Evolutionary conservation across 92 coral and sea anemone species (phyloP).

Genomic region (Phenganax marumi): DNA sequence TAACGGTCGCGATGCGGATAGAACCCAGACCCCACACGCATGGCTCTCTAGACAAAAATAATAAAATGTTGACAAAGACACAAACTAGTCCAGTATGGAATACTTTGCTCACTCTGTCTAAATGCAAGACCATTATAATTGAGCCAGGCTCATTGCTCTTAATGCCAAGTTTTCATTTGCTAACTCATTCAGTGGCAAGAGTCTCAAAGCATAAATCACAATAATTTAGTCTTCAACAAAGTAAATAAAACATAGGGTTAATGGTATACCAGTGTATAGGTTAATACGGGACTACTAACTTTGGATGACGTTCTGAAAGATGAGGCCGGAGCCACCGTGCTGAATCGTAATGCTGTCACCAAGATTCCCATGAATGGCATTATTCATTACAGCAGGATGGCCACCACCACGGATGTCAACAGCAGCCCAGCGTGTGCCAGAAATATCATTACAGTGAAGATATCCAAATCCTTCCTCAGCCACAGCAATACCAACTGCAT

Average conservation of each 20-base stretch:
- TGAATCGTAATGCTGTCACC: slow-evolving; percentile 94
- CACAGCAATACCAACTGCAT: slow-evolving; percentile 97
- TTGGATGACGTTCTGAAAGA: slow-evolving; percentile 86
- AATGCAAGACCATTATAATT: no score
- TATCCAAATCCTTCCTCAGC: slow-evolving; percentile 96
- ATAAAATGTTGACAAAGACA: not conserved
- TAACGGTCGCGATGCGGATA: slow-evolving; percentile 85
- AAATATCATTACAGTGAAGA: slow-evolving; percentile 83
- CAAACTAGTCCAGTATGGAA: not conserved
- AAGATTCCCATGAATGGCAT: slow-evolving; percentile 84
- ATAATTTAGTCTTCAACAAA: not conserved
- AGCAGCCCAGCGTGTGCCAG: slow-evolving; percentile 99
- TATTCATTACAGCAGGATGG: slow-evolving; percentile 79
- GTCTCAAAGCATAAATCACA: no score
- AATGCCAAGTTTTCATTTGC: no score
- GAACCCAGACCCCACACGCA: slow-evolving; percentile 95
- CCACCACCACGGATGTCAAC: slow-evolving; percentile 95
- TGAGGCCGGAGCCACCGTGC: slow-evolving; percentile 83
- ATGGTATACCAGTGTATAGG: no score
- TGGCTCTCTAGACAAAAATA: slow-evolving; percentile 66
- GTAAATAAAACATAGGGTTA: not conserved
- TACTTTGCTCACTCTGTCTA: no score
- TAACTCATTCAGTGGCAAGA: no score
- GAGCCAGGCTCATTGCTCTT: no score
- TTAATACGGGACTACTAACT: slow-evolving; percentile 47